A percentile compares a stretch with the other conserved stretches of the same genome.
These are phyloP conservation scores for Tangara arthus DNA, from an alignment of 2,797 vertebrate genomes.

Conservation along the genomic window DNA sequence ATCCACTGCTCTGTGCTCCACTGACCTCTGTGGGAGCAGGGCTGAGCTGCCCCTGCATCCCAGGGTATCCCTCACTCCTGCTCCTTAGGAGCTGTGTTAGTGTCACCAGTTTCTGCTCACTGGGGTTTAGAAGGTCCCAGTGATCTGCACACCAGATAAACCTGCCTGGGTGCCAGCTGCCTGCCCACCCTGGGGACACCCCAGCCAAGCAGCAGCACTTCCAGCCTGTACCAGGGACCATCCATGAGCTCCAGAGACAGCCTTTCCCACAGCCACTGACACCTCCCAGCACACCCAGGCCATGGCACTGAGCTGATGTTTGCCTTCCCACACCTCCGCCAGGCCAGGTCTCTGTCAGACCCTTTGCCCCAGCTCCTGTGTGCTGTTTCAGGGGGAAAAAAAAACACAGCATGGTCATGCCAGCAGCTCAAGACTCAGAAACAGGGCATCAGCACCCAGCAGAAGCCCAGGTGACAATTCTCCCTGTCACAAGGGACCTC, in stretches of 20 bases:
- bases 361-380: neutral
- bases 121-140: neutral
- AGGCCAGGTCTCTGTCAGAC: neutral
- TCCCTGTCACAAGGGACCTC: neutral
- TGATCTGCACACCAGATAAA: neutral
- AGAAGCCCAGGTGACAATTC: neutral
- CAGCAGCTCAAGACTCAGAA: neutral
- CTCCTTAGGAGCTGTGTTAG: neutral
- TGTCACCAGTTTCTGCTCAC: neutral
- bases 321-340: neutral
- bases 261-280: neutral
- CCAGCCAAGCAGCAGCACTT: neutral
- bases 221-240: accelerated
- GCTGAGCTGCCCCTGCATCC: neutral
- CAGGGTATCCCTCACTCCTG: neutral
- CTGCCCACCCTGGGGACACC: accelerated
- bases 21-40: neutral
- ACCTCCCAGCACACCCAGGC: no score
- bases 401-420: neutral
- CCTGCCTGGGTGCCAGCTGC: neutral
- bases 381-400: neutral
- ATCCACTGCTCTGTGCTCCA: neutral
- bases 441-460: neutral
- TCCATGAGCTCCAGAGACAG: neutral
- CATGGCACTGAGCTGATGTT: neutral